Evolutionary conservation across 2,797 vertebrate genomes (phyloP), one percentile per base, ranked within the genome.

Genomic region (Sylvia borin): DNA sequence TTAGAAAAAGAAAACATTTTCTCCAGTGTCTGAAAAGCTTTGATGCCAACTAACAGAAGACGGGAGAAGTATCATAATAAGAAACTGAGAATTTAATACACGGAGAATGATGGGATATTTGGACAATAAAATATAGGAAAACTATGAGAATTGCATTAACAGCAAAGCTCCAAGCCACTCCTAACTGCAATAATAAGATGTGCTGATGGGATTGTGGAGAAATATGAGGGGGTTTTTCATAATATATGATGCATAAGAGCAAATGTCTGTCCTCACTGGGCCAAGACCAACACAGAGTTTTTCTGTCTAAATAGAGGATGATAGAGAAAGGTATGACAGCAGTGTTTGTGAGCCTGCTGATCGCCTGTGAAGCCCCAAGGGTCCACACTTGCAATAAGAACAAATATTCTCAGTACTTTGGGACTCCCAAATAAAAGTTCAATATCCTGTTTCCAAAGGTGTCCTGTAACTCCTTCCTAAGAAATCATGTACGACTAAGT

Each of bases 1-100:
- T 38, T 88, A 74, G 66, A 57, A 86, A 89, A 90, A 75, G 24
- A 89, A 93, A 95, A 76, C 36, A 75, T 80, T 86, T 91, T 92
- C 75, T 89, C 74, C 55, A 31, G 5, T 34, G 70, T 91, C 85
- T 88, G 43, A 80, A 93, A 92, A 92, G 8, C 19, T 87, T 90
- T 70, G 27, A 55, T 85, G 75, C 36, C 76, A 93, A 66, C 65
- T 77, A 86, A 78, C 26, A 82, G 85, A 85, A 57, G 48, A 85
- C 15, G 11, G 31, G 17, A 91, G 31, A 90, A 91, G 14, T 14
- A 82, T 45, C 18, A 32, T 50, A 92, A 75, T 27, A 72, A 81
- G 36, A 53, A 86, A 75, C 27, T 58, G 27, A 61, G 34, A 71
- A 77, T 77, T 65, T 83, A 84, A 58, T 62, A 85, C 16, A 65